Conservation (phyloP, 2,113 vertebrate genomes). For the Cephalopholis sonnerati region DNA sequence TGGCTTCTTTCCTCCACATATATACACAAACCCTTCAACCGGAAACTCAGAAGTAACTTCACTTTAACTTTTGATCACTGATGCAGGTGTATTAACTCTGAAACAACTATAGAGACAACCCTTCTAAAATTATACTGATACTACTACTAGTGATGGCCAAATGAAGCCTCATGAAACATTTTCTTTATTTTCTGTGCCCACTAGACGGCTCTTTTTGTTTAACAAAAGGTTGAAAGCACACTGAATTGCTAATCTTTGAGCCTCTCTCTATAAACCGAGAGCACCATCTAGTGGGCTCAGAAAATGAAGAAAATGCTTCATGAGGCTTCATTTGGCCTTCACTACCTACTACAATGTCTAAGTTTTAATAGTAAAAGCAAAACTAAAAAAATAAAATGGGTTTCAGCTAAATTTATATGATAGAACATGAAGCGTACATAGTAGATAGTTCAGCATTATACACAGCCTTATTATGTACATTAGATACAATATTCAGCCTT, state of each 20-base stretch:
- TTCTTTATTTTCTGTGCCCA: no score
- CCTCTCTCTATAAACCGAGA: no score
- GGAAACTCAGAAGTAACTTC: neutral
- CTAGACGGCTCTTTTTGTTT: no score
- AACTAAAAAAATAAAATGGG: neutral
- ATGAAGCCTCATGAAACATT: no score
- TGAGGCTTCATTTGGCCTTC: no score
- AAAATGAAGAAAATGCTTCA: no score
- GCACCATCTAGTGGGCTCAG: no score
- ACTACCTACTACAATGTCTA: neutral
- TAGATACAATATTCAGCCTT: conserved; percentile 43
- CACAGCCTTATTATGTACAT: conserved; percentile 38
- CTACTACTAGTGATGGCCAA: no score
- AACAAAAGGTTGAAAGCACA: no score
- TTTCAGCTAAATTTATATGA: conserved; percentile 19
- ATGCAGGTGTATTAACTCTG: neutral
- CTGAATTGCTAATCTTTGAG: no score
- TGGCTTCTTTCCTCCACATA: neutral
- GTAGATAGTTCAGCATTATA: conserved; percentile 11
- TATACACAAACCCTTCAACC: neutral
- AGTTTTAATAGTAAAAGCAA: neutral
- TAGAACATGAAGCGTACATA: conserved; percentile 10
- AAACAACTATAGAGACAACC: neutral
- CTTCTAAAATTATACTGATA: neutral
- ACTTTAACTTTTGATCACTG: neutral